Evolutionary conservation across 2,888 invertebrate genomes (phyloP), one percentile per base, ranked within the genome.

Genomic region (Helicoverpa assulta): DNA sequence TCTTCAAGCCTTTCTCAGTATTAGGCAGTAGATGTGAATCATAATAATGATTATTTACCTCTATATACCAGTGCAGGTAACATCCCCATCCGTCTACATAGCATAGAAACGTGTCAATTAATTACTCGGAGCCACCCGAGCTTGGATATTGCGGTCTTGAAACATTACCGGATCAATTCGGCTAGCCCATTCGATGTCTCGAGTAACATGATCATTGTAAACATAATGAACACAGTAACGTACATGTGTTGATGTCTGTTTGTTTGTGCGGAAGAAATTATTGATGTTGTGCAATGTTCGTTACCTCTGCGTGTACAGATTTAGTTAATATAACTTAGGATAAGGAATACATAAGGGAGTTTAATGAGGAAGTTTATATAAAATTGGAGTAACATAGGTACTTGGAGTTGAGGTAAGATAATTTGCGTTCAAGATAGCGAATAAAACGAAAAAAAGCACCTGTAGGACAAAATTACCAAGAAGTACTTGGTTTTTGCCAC

Each of bases 81-180:
- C n/a, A n/a, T 47, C 47, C n/a, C n/a, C 47, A 12, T 57, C 21
- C 53, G 16, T 12, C 75, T 26, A 53, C 52, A 3, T 67, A 52
- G 19, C 37, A 58, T 50, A 50, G 47, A 53, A 76, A 50, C 58
- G 47, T 54, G 62, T 57, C 57, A 67, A 78, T 73, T 62, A 73
- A 78, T 78, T 78, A 73, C 56, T 43, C 50, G 40, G 37, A 26
- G 21, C 50, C 73, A 67, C 37, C 40, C 61, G 6, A 71, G 72
- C 72, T 77, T 40, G 51, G 14, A 51, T 77, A 54, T 55, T 71
- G 72, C 43, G 58, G 51, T 53, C 53, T 40, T 37, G 52, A 65
- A 62, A 68, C 43, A 29, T 61, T 76, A 73, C 19, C n/a, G 61
- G 40, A 70, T 70, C 62, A 62, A 50, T 50, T 52, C 33, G 47